phyloP scores from a whole-genome alignment of 2,113 vertebrate species.

The Cryptoleucopteryx plumbea region DNA sequence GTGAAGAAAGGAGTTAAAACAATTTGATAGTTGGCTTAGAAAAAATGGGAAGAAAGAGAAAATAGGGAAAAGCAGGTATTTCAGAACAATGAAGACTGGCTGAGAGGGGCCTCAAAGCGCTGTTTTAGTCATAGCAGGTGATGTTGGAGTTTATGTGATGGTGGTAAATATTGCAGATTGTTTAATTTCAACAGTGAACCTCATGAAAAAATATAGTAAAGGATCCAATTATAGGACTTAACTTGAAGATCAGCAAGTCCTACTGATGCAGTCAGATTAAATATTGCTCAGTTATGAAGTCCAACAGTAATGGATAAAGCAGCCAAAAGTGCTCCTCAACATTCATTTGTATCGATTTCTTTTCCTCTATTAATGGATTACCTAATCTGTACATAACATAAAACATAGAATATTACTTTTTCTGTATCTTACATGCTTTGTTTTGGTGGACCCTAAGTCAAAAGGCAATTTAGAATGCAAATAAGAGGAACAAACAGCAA shows the following conservation, averaged over 20 bases:
- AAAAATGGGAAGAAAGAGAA: neutral
- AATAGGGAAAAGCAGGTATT: neutral
- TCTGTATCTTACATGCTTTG: neutral
- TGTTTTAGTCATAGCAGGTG: neutral
- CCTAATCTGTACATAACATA: neutral
- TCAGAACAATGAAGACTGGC: neutral
- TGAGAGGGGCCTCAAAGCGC: neutral
- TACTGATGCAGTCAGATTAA: neutral
- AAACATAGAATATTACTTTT: neutral
- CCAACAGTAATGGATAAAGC: rapidly evolving
- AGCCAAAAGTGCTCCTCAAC: neutral
- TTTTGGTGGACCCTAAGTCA: neutral
- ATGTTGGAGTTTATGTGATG: neutral
- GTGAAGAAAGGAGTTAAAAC: neutral
- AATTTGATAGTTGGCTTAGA: neutral
- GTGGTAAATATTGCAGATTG: neutral
- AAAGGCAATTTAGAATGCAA: neutral
- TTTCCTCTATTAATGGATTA: neutral
- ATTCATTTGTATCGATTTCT: neutral
- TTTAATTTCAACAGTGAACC: neutral
- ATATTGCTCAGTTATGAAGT: neutral
- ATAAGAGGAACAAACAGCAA: neutral
- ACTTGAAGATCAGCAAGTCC: neutral
- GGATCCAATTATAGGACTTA: neutral
- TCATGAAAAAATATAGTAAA: neutral